phyloP scores from a whole-genome alignment of 2,888 invertebrate genomes.

The Euplexia lucipara region DNA sequence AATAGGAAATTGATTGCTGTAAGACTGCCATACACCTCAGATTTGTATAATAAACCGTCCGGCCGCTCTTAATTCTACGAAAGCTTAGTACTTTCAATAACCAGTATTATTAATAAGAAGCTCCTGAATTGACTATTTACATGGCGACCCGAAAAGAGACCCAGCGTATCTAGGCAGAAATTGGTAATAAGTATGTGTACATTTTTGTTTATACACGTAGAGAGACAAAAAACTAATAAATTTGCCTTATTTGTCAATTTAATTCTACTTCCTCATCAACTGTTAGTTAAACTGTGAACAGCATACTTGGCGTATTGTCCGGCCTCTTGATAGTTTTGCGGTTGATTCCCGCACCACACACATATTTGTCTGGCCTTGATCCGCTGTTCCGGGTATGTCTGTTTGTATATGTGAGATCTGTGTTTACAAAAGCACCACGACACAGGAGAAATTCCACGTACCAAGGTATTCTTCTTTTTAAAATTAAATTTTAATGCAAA shows the following conservation, averaged over 20 bases:
- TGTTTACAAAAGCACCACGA: conserved; percentile 23
- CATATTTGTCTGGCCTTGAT: conserved; percentile 39
- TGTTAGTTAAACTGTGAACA: conserved; percentile 16
- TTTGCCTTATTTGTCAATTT: background rate
- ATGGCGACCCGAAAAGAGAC: too few relatives aligned
- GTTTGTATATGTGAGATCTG: conserved; percentile 39
- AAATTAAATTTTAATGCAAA: background rate
- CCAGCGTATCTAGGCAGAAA: too few relatives aligned
- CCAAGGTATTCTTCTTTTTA: conserved; percentile 3
- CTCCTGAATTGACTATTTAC: too few relatives aligned
- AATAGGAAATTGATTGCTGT: conserved; percentile 12
- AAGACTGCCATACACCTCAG: too few relatives aligned
- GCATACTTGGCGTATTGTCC: conserved; percentile 21
- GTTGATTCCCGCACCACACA: conserved; percentile 37
- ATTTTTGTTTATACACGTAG: background rate
- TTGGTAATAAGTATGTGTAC: background rate
- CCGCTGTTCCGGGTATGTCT: conserved; percentile 36
- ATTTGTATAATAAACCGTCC: background rate
- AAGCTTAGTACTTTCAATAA: too few relatives aligned
- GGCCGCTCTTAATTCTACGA: background rate
- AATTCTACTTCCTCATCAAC: conserved; percentile 23
- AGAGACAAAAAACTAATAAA: conserved; percentile 5
- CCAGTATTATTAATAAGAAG: too few relatives aligned
- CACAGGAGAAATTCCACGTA: conserved; percentile 28
- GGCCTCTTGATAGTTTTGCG: conserved; percentile 6